These are phyloP conservation scores for Crenichthys baileyi DNA, from an alignment of 2,797 vertebrate species.

Conservation along the genomic window DNA sequence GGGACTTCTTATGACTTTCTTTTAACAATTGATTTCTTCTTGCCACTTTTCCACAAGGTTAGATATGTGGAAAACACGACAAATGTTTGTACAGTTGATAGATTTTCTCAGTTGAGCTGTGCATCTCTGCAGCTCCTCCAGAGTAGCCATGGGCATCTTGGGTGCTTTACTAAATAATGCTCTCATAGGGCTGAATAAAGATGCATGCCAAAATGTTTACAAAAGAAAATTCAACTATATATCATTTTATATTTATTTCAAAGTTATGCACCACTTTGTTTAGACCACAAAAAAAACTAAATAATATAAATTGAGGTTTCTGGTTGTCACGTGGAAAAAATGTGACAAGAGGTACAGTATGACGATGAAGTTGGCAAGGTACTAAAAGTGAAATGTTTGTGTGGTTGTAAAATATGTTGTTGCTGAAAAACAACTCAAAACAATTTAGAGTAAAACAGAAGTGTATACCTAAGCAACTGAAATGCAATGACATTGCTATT, in stretches of 20 bases:
- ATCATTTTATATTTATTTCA: not conserved
- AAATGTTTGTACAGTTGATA: not conserved
- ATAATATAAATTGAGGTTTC: not conserved
- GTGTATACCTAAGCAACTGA: conserved; percentile 40
- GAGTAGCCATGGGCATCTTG: not conserved
- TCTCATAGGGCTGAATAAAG: not conserved
- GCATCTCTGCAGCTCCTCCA: not conserved
- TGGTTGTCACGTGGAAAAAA: not conserved
- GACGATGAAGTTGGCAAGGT: not conserved
- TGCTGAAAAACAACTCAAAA: not conserved
- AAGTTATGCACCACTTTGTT: not conserved
- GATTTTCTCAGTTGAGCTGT: not conserved
- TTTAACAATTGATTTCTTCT: no score
- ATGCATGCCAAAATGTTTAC: not conserved
- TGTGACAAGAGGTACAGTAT: not conserved
- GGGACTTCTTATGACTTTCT: not conserved
- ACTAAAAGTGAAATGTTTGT: not conserved
- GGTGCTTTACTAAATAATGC: no score
- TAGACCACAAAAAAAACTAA: not conserved
- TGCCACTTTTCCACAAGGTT: not conserved
- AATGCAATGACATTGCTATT: conserved; percentile 53
- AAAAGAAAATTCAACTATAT: not conserved
- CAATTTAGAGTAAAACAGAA: conserved; percentile 10
- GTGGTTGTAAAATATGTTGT: not conserved
- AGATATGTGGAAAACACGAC: not conserved